Base-by-base conservation (phyloP, 2,113 vertebrate genomes). In the Stomatorhinus ivindoensis region DNA sequence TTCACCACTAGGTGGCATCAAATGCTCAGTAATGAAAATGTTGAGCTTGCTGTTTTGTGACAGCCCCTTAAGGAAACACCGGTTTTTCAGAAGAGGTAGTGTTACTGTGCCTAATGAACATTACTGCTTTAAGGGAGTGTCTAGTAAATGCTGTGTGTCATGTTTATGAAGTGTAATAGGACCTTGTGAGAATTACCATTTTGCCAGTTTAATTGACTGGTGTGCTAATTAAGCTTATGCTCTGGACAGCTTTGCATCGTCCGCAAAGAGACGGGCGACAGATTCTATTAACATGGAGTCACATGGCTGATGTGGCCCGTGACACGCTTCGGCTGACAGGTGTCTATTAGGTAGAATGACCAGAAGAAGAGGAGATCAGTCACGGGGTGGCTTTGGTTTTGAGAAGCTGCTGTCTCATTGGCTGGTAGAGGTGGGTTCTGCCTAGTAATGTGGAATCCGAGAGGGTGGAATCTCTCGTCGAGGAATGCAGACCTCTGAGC, bases 1-100 rank as follows among this genome's bases (percentile, higher is more conserved):
- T 11, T 80, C 31, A 53, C 89, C 89, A 90, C 85, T 90, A 87
- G 89, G 55, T 90, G 89, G 89, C 65, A 39, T n/a, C 53, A 87
- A 55, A 76, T 24, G 51, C 85, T 69, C 39, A 50, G 2, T 80
- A n/a, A 90, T 82, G 86, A 42, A 76, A 61, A 42, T 39, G 73
- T 80, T 42, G 73, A 80, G 73, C 31, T 80, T 80, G 27, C 31
- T n/a, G 13, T 51, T 88, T 51, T 86, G 15, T 87, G 48, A 53
- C 85, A 51, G 31, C 50, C n/a, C 85, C 48, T 87, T 53, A 9
- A 53, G 50, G 50, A 53, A 50, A 87, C 27, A 53, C 50, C 24
- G 55, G 50, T 53, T 53, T 47, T 27, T 73, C 73, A 11, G 46
- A n/a, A 73, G n/a, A n/a, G n/a, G 15, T 86, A 61, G 35, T 42